A percentile compares a stretch with the other conserved stretches of the same genome.
Evolutionary conservation across 2,113 vertebrate genomes (phyloP).

Genomic region (Condylura cristata): DNA sequence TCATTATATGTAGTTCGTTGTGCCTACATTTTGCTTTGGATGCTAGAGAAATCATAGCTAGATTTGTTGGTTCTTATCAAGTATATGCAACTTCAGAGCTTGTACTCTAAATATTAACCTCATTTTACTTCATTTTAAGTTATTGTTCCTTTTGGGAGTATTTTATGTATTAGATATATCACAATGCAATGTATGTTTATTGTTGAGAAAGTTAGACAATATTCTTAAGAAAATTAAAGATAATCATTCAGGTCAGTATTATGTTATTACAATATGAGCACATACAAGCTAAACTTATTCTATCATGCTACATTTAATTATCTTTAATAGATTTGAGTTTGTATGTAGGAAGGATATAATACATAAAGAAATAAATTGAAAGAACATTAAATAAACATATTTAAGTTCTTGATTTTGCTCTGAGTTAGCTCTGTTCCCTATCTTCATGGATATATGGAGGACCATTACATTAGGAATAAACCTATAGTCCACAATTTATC

Average conservation of each 20-base stretch:
- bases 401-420: background rate
- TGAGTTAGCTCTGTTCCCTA: background rate
- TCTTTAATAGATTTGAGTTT: background rate
- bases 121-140: background rate
- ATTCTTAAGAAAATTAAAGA: background rate
- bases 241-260: background rate
- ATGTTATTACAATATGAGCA: background rate
- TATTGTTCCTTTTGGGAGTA: background rate
- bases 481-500: background rate
- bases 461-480: background rate
- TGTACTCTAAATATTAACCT: background rate
- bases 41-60: background rate
- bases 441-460: background rate
- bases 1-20: background rate
- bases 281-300: background rate
- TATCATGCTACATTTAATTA: background rate
- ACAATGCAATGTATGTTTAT: too few species aligned
- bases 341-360: background rate
- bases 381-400: background rate
- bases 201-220: too few species aligned
- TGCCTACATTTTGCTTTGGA: background rate
- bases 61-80: background rate
- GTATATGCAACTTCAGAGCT: background rate
- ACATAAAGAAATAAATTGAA: background rate
- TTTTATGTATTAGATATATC: too few species aligned